phyloP scores from a whole-genome alignment of 2,113 vertebrate genomes.

The Globicephala melas region DNA sequence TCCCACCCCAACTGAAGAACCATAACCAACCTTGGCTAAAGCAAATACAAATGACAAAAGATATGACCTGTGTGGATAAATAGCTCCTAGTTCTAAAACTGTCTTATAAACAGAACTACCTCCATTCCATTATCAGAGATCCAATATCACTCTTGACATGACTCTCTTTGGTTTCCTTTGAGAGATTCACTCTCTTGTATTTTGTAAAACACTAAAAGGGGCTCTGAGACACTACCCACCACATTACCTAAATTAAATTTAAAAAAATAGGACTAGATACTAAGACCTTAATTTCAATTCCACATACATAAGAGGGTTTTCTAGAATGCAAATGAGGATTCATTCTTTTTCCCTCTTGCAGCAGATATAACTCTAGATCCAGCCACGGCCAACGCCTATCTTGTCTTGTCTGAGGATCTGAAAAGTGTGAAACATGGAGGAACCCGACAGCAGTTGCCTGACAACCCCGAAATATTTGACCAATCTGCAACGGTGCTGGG shows the following conservation, averaged over 20 bases:
- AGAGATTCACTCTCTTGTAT: not conserved
- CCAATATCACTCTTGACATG: not conserved
- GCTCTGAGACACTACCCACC: not conserved
- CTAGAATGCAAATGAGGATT: not conserved
- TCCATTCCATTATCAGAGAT: not conserved
- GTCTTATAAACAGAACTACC: not conserved
- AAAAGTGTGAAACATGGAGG: not conserved
- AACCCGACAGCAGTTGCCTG: not conserved
- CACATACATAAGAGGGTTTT: no score
- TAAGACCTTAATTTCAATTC: not conserved
- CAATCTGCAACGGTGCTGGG: conserved; percentile 70
- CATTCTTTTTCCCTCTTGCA: conserved; percentile 40
- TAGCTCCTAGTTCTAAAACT: not conserved
- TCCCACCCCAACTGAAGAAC: not conserved
- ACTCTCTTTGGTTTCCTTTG: not conserved
- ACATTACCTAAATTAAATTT: not conserved
- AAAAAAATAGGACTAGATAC: not conserved
- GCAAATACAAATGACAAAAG: not conserved
- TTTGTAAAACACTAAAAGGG: not conserved
- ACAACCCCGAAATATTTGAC: conserved; percentile 65
- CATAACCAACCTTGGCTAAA: not conserved
- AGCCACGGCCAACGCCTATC: conserved; percentile 1
- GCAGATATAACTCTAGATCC: conserved; percentile 76
- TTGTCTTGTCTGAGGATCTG: conserved; percentile 62
- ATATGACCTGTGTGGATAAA: not conserved